Evolutionary conservation across 2,888 invertebrate species (phyloP), one percentile per base, ranked within the genome.

Genomic region (Leptarthrus brevirostris): DNA sequence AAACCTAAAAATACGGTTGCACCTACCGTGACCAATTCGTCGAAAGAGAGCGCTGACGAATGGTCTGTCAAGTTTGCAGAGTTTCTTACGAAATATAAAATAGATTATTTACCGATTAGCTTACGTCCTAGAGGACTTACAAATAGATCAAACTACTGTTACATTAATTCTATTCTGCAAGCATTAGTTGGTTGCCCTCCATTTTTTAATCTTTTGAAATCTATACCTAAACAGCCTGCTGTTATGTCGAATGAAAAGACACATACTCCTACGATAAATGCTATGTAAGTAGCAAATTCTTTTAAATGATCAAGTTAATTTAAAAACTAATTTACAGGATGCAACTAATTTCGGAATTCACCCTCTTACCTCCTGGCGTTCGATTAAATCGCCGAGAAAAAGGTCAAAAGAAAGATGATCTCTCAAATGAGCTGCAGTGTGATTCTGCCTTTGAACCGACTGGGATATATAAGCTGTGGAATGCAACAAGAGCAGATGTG

Each of bases 81-180:
- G 83, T 93, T 91, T 84, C 86, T 96, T 74, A 86, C 89, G 1
- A 90, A 89, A 79, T 92, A 94, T 82, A 89, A 90, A 80, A 87
- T 94, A 79, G 94, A 95, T 82, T 92, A 93, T 82, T 89, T 90
- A 75, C 89, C 93, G 0, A 90, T 94, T 24, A 91, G 93, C 76
- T 86, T 97, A 52, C 89, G 93, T 80, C 97, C 97, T 0, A 90
- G 97, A 66, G 98, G 98, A 0, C 88, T 98, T 61, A 93, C 93
- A 71, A 98, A 98, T 85, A 91, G 93, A 77, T 95, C 95, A 77
- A 98, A 97, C 86, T 97, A 96, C 86, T 98, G 98, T 86, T 98
- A 97, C 82, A 95, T 97, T 76, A 98, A 98, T 86, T 94, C 97
- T 18, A 96, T 96, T 77, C 86, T 98, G 40, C 97, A 98, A 86